Evolutionary conservation across 2,797 vertebrate genomes (phyloP), one percentile per base, ranked within the genome.

Genomic region (Odontamblyopus lacepedii): DNA sequence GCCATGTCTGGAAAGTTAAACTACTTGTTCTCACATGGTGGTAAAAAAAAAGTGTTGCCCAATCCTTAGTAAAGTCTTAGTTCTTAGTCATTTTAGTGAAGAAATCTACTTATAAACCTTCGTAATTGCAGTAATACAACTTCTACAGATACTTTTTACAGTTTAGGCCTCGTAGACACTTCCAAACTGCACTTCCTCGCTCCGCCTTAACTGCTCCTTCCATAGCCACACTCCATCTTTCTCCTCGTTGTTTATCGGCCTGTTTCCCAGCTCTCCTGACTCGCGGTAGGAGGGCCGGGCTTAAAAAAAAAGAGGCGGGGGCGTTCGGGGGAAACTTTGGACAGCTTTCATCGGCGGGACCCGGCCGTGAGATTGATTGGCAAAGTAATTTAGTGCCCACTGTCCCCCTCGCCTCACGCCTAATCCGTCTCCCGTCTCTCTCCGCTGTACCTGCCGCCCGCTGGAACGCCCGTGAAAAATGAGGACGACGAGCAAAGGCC

Each of bases 341-440:
- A 92, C 89, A 91, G 91, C 83, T 91, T 92, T 93, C 90, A 92
- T 93, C 88, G 87, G 76, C 87, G 61, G 66, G 80, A 83, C 83
- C 81, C 81, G 76, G 81, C 76, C 87, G 88, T 76, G 89, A 90
- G 92, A 94, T 94, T 94, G 94, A 94, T 92, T 94, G 93, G 92
- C 91, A 94, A 91, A 88, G 91, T 93, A 91, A 94, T 94, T 94
- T 93, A 92, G 89, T 91, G 83, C 87, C 79, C 83, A 83, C 86
- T 89, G 85, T 87, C 86, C 83, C 69, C 83, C 77, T 67, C 78
- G 74, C 75, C 13, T 60, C 77, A 75, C 76, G 79, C 69, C 64
- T 60, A 51, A 83, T 86, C 78, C 53, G 26, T 85, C 81, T 63
- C 70, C 86, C 85, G 73, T 59, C 78, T 80, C 74, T 80, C 83